Conservation (phyloP, 2,113 vertebrate genomes). For the Ovis canadensis region DNA sequence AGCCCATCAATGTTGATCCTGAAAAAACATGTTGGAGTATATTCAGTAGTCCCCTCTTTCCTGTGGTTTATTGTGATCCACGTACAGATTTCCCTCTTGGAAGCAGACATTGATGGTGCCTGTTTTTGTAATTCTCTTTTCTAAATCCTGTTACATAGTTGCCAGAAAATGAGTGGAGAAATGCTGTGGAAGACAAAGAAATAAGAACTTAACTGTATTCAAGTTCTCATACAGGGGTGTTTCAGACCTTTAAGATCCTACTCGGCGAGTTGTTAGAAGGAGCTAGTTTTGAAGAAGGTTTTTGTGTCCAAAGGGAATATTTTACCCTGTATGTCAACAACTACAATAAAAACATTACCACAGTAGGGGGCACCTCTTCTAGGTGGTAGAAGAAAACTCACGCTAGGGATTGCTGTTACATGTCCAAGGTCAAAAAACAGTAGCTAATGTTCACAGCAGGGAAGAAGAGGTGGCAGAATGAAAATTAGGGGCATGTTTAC, state of each 20-base stretch:
- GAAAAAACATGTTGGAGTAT: not conserved
- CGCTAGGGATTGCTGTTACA: not conserved
- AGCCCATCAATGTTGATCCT: not conserved
- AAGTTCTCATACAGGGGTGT: not conserved
- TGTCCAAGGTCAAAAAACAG: not conserved
- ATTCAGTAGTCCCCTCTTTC: not conserved
- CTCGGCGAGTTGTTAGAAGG: not conserved
- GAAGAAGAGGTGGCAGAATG: not conserved
- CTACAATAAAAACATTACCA: not conserved
- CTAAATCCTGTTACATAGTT: not conserved
- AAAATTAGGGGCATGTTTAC: conserved; percentile 1
- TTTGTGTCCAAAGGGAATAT: not conserved
- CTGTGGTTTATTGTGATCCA: not conserved
- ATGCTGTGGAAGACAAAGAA: not conserved
- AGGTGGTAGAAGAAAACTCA: not conserved
- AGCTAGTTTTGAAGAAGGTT: not conserved
- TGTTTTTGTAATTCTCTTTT: not conserved
- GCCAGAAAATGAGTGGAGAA: not conserved
- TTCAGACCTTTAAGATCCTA: not conserved
- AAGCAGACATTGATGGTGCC: not conserved
- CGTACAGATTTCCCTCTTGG: not conserved
- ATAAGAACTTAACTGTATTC: not conserved
- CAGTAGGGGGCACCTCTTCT: not conserved
- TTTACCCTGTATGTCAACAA: not conserved
- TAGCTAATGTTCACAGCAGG: not conserved